Base-by-base conservation (phyloP, 2,113 vertebrate species). In the Pterocles orientalis region DNA sequence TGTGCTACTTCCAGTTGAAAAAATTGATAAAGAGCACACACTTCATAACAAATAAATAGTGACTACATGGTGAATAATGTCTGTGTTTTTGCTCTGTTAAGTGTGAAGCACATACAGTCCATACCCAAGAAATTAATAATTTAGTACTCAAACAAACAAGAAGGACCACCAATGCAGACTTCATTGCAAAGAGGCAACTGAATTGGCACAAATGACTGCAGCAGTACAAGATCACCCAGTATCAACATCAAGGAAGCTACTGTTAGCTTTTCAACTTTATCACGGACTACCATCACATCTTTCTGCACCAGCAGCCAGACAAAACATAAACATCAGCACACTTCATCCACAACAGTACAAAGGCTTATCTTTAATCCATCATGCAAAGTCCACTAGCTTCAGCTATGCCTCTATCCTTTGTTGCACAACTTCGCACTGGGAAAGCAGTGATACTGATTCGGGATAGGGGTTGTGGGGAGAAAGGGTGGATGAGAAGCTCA, bases 291-390 rank as follows among this genome's bases (percentile, higher is more conserved):
- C 71, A 83, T 43, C 57, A 76, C 17, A 58, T 41, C 31, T 50
- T 87, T 39, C 75, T 70, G 41, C 65, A 62, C 39, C 36, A 51
- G 34, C 5, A 92, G 56, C 26, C 60, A 56, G 31, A 64, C 10
- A 65, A n/a, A 70, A 36, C 66, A 41, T 15, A 29, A 2, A 64
- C 0, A 0, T 33, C 19, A 69, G 10, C 26, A 68, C 16, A 10
- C 56, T 25, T 69, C 28, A 84, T 10, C 26, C 15, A 12, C 10
- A 70, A 26, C 58, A 9, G 14, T 39, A 29, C 41, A 79, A 87
- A 82, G 18, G 20, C 14, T 58, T 45, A 24, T 48, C n/a, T 70
- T 54, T 58, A 86, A 53, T 25, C 28, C 28, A 47, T n/a, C 24
- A 28, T 47, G 76, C n/a, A 76, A 79, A 64, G 39, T 50, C 9